Conservation (phyloP, 2,888 invertebrate genomes). For the Perdita meconis region DNA sequence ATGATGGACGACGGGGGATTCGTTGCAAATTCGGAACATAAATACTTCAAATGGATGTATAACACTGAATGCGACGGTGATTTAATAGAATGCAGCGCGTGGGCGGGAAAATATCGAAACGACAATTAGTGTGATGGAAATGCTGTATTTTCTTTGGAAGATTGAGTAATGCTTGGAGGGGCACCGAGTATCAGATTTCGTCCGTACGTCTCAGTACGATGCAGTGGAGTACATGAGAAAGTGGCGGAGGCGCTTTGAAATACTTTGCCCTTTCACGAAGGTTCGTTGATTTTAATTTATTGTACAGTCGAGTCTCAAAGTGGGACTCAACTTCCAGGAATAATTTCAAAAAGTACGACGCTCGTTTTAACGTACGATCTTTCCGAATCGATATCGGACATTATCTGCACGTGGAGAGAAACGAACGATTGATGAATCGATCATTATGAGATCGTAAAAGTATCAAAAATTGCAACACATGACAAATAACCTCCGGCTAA, state of each 20-base stretch:
- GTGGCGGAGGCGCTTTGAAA: neutral
- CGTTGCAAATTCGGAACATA: constrained; percentile 16
- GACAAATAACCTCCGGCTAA: constrained; percentile 47
- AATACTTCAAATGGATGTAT: constrained; percentile 15
- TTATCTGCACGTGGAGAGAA: neutral
- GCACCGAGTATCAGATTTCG: constrained; percentile 1
- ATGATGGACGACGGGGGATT: constrained; percentile 22
- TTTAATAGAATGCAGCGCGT: constrained; percentile 4
- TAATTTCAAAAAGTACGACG: too few species aligned
- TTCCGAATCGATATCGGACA: neutral
- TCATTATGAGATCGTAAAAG: constrained; percentile 8
- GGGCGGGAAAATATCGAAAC: constrained; percentile 24
- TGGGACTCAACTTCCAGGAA: too few species aligned
- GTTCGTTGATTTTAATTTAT: too few species aligned
- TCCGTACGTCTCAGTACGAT: neutral
- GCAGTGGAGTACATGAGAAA: neutral
- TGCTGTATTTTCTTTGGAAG: constrained; percentile 15
- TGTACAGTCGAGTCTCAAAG: too few species aligned
- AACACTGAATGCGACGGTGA: neutral
- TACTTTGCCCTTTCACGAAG: constrained; percentile 16
- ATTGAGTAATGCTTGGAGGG: constrained; percentile 7
- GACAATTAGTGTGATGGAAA: constrained; percentile 33
- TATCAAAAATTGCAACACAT: constrained; percentile 26
- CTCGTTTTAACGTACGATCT: neutral
- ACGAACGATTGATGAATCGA: constrained; percentile 27